A percentile compares a stretch with the other conserved stretches of the same genome.
Conservation (phyloP, 2,113 vertebrate species). For the Leucopsar rothschildi region DNA sequence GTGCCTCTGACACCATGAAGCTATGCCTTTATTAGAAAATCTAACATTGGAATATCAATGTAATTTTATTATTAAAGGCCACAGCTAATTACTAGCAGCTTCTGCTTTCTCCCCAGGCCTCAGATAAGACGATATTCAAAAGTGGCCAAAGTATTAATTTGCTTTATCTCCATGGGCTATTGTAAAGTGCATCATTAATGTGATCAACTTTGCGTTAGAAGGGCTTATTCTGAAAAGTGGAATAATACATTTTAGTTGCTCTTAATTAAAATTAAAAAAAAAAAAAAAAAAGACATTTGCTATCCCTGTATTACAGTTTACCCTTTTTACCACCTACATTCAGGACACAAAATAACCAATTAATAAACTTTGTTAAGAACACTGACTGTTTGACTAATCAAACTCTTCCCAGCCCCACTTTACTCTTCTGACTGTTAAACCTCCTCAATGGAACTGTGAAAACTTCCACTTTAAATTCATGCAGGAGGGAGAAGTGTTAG, state of each 20-base stretch:
- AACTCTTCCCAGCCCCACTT: neutral
- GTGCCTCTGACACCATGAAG: neutral
- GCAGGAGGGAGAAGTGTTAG: neutral
- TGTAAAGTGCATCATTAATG: neutral
- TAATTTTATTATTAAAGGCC: neutral
- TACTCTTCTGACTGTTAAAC: neutral
- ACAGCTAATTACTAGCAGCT: neutral
- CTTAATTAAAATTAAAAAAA: neutral
- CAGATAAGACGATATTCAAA: neutral
- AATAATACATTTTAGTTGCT: neutral
- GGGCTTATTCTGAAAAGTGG: neutral
- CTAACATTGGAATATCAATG: neutral
- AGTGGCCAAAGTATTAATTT: neutral
- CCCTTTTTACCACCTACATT: neutral
- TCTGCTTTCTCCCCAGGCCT: neutral
- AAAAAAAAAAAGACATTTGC: neutral
- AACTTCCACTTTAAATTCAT: neutral
- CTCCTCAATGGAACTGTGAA: accelerated
- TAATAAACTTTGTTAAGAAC: neutral
- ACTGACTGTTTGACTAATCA: neutral
- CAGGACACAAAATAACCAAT: neutral
- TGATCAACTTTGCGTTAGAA: neutral
- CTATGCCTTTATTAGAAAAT: neutral
- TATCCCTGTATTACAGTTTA: neutral
- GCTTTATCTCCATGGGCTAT: neutral